Percentiles rank a stretch among this genome's conserved stretches.
Conservation (phyloP, 2,888 invertebrate species). For the Leptarthrus brevirostris region DNA sequence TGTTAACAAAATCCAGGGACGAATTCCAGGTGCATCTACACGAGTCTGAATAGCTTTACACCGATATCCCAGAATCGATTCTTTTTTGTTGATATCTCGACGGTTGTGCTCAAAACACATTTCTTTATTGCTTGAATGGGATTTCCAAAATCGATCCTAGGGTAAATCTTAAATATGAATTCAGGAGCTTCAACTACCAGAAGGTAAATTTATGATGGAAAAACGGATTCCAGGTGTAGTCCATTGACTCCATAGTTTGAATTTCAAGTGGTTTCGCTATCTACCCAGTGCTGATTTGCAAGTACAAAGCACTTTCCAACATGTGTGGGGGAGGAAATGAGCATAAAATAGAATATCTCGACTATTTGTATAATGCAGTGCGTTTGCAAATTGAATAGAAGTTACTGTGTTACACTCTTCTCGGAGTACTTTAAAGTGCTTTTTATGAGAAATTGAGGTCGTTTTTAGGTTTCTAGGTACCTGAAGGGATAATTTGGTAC, state of each 20-base stretch:
- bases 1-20: slow-evolving; percentile 38
- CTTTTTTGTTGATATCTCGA: slow-evolving; percentile 1
- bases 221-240: slow-evolving; percentile 37
- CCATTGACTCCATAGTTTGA: slow-evolving; percentile 29
- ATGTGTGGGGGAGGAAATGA: slow-evolving; percentile 15
- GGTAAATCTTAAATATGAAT: slow-evolving; percentile 40
- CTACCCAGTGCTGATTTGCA: slow-evolving; percentile 6
- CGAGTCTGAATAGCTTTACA: background rate
- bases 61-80: slow-evolving; percentile 15
- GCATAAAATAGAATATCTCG: slow-evolving; percentile 17
- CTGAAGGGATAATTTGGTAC: background rate
- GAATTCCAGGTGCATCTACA: slow-evolving; percentile 29
- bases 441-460: background rate
- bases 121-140: slow-evolving; percentile 34
- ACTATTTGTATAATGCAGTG: slow-evolving; percentile 35
- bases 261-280: slow-evolving; percentile 4
- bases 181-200: slow-evolving; percentile 18
- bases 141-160: slow-evolving; percentile 28
- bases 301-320: slow-evolving; percentile 12
- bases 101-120: background rate
- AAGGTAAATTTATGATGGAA: slow-evolving; percentile 7
- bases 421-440: slow-evolving; percentile 18
- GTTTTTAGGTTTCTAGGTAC: background rate
- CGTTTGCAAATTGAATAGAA: slow-evolving; percentile 29
- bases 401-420: background rate